Base-by-base conservation (phyloP, 2,888 invertebrate species). In the Desoria tigrina region DNA sequence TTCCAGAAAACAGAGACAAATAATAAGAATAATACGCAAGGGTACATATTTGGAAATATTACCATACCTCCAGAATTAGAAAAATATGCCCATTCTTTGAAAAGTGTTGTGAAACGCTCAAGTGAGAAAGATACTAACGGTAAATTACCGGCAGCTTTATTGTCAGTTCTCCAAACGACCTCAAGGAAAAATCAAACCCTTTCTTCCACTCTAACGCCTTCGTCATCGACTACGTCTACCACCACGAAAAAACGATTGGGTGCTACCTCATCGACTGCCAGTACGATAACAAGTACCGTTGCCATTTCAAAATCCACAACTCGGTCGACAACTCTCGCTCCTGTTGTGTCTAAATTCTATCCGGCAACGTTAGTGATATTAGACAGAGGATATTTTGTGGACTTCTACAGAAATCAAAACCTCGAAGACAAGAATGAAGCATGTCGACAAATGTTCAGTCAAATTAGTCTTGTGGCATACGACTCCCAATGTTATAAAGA, bases 21-120 rank as follows among this genome's bases (percentile, higher is more conserved):
- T 80, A 87, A 89, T 76, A 87, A 88, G 77, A 88, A 88, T 76
- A 88, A 91, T 78, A 92, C 94, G 73, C 90, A 90, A 81, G 97
- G 97, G 55, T 97, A 92, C 81, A 93, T 98, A 77, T 98, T 93
- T 80, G 98, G 98, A 16, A 97, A 97, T 80, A 87, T 97, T 54
- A 93, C 95, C 2, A n/a, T n/a, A n/a, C n/a, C n/a, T n/a, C n/a
- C n/a, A n/a, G 61, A 57, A 58, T 58, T 66, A 4, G 27, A 27
- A 55, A 27, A 55, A 6, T n/a, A n/a, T n/a, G 28, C 6, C 7
- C 16, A 23, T 28, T 57, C 42, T 39, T 11, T 4, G 11, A 39
- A 23, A 26, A 18, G 24, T 7, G 9, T 39, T 16, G 42, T 42
- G 23, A 57, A 57, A 24, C 57, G 57, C 11, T 49, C 18, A 11